Evolutionary conservation across 2,888 invertebrate species (phyloP).

Genomic region (Chloroclysta siterata): DNA sequence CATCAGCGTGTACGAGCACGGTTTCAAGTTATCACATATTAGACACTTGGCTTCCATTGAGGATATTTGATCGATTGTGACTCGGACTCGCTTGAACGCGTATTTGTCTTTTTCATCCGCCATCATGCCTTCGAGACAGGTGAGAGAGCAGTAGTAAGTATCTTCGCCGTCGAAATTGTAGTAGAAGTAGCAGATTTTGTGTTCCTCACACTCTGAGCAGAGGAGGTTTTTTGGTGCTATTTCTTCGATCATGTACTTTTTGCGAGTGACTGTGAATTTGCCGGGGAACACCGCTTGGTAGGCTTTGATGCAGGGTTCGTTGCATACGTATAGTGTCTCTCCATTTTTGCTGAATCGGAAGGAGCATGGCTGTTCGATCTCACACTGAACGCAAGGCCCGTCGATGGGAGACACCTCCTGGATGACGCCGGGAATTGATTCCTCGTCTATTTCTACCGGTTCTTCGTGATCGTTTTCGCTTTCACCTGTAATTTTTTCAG

Average conservation of each 20-base stretch:
- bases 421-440: conserved; percentile 62
- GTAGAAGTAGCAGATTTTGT: conserved; percentile 74
- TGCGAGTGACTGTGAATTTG: conserved; percentile 59
- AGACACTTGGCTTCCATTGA: conserved; percentile 65
- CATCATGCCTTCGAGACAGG: conserved; percentile 83
- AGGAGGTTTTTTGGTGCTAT: conserved; percentile 58
- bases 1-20: conserved; percentile 74
- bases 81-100: conserved; percentile 79
- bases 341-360: conserved; percentile 65
- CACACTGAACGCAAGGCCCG: conserved; percentile 79
- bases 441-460: conserved; percentile 65
- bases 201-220: conserved; percentile 76
- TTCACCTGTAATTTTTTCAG: conserved; percentile 62
- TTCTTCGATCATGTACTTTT: conserved; percentile 75
- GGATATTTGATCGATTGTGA: conserved; percentile 73
- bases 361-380: conserved; percentile 57
- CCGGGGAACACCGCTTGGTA: conserved; percentile 71
- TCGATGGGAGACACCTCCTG: conserved; percentile 68
- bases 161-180: conserved; percentile 76
- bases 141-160: conserved; percentile 82
- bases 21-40: conserved; percentile 78
- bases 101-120: conserved; percentile 83
- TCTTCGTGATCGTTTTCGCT: conserved; percentile 82
- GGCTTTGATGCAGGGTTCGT: conserved; percentile 73
- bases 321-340: conserved; percentile 73